Evolutionary conservation across 2,888 invertebrate species (phyloP), one percentile per base, ranked within the genome.

Genomic region (Drosophila parthenogenetica): DNA sequence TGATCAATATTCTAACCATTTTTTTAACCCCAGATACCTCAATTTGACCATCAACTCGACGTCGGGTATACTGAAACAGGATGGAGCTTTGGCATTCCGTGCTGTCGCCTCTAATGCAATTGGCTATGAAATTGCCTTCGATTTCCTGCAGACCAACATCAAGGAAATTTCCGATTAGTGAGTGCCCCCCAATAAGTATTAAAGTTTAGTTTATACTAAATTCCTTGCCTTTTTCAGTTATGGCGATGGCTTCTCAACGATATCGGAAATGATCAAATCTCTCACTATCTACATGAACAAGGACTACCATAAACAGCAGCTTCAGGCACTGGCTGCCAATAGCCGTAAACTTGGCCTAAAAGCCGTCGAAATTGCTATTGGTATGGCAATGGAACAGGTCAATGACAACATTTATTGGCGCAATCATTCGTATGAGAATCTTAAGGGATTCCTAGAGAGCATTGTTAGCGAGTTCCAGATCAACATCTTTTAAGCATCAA

Each of bases 71-170:
- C 90, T 94, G 46, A 94, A 94, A 73, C 95, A 95, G 88, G 95
- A 95, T 84, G 94, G 94, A 13, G 92, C 93, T 46, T 90, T 92
- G 45, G 94, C 94, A 11, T 94, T 95, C 76, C 90, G 91, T 59
- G 92, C 94, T 0, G 94, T 95, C 1, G 94, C 94, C 2, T 90
- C 90, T 49, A 95, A 95, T 90, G 92, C 93, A 29, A 91, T 93
- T 72, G 95, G 95, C 22, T 93, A 94, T 78, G 93, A 93, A 74
- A 91, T 95, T 19, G 94, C 95, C 1, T 94, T 94, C 78, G 94
- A 94, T 81, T 94, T 94, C 73, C 69, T 92, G 16, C 90, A 91
- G 71, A 90, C 90, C 48, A 92, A 92, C 66, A 92, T 92, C 25
- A 90, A 92, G 72, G 90, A 92, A 74, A 92, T 92, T 50, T 79